Percentiles rank a stretch among this genome's conserved stretches.
Evolutionary conservation across 2,888 invertebrate genomes (phyloP).

Genomic region (Drosophila barbarae): DNA sequence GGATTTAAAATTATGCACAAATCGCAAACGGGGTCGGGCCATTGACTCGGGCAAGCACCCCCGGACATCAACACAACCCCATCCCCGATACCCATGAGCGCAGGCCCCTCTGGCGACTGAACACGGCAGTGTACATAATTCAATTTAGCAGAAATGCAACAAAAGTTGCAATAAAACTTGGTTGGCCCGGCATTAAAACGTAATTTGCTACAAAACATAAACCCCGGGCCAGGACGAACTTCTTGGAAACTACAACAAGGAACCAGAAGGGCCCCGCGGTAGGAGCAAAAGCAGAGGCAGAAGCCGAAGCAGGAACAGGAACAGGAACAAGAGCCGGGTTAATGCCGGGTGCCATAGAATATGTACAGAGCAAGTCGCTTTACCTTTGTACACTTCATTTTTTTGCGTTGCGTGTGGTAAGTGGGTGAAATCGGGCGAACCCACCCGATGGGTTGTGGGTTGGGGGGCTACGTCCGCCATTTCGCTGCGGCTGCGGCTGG

Average conservation of each 20-base stretch:
- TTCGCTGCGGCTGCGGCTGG: slow-evolving; percentile 43
- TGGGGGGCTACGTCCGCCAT: slow-evolving; percentile 19
- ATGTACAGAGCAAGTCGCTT: slow-evolving; percentile 30
- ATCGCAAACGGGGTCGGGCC: slow-evolving; percentile 42
- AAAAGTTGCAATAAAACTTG: slow-evolving; percentile 64
- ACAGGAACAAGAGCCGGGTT: slow-evolving; percentile 34
- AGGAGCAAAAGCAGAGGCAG: not conserved
- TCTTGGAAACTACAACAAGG: slow-evolving; percentile 31
- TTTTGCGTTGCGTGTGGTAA: slow-evolving; percentile 26
- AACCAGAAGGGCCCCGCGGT: not conserved
- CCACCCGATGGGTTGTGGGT: not conserved
- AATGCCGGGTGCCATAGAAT: slow-evolving; percentile 36
- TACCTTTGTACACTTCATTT: slow-evolving; percentile 48
- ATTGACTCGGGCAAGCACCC: slow-evolving; percentile 33
- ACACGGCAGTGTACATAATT: slow-evolving; percentile 53
- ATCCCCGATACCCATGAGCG: not conserved
- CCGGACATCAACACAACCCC: not conserved
- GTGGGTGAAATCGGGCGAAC: slow-evolving; percentile 17
- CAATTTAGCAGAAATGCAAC: slow-evolving; percentile 66
- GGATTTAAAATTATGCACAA: slow-evolving; percentile 49
- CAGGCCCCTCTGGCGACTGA: slow-evolving; percentile 10
- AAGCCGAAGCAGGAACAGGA: slow-evolving; percentile 8
- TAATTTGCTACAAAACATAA: slow-evolving; percentile 57
- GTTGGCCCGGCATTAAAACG: slow-evolving; percentile 60
- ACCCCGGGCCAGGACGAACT: slow-evolving; percentile 25